These are phyloP conservation scores for Eupithecia insigniata DNA, from an alignment of 2,888 invertebrate genomes.

Conservation along the genomic window DNA sequence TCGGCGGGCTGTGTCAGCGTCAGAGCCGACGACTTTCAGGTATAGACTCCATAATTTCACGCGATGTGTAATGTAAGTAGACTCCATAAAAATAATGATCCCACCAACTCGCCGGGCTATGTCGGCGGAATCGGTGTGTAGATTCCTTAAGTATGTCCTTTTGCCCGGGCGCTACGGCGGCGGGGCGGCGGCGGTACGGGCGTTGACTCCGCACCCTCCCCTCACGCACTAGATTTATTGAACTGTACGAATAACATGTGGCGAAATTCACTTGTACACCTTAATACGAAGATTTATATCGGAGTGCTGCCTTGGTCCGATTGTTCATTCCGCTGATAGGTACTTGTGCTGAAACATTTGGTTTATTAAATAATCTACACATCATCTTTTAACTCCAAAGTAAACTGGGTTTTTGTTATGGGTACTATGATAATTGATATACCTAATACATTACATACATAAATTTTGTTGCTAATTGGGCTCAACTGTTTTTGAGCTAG, in stretches of 20 bases:
- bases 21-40: not conserved
- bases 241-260: constrained; percentile 58
- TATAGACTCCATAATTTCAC: not conserved
- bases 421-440: no score
- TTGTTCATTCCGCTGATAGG: constrained; percentile 47
- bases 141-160: constrained; percentile 56
- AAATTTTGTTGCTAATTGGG: no score
- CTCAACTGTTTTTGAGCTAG: no score
- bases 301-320: constrained; percentile 37
- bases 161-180: constrained; percentile 51
- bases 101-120: not conserved
- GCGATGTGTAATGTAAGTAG: not conserved
- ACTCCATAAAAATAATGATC: not conserved
- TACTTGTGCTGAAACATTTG: constrained; percentile 36
- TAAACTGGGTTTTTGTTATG: no score
- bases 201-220: constrained; percentile 53
- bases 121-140: not conserved
- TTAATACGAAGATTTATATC: constrained; percentile 58
- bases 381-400: no score
- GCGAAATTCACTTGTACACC: constrained; percentile 62
- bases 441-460: no score
- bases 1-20: not conserved
- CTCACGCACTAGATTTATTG: constrained; percentile 62
- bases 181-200: constrained; percentile 44
- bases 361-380: no score